Evolutionary conservation across 2,888 invertebrate species (phyloP), one percentile per base, ranked within the genome.

Genomic region (Trisateles emortualis): DNA sequence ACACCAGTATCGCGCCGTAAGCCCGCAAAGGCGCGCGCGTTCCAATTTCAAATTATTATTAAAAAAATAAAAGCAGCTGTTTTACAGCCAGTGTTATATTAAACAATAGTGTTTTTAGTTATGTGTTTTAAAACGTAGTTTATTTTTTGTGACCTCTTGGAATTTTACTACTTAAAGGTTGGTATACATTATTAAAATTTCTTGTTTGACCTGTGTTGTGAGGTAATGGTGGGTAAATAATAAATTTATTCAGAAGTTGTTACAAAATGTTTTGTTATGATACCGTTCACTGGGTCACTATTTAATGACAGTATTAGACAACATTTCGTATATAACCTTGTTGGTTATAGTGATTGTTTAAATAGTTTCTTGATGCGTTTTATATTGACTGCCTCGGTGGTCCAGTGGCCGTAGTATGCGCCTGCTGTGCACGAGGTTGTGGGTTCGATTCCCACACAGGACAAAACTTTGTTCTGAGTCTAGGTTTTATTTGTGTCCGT

Each of bases 1-100:
- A 43, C 41, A 75, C 61, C 82, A 90, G 91, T 91, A 79, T 66
- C 74, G 84, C 79, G 83, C 68, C 52, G 76, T 63, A 58, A 56
- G 72, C 64, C 74, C 54, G 78, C 79, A 84, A 78, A 67, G 56
- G 74, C 83, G 87, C 83, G 82, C 86, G 87, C 74, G 74, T 86
- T 74, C 55, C 52, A 57, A 62, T 74, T 77, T 68, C 53, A 64
- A 75, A 73, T 59, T 65, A 52, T 43, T 66, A 68, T 59, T 60
- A 56, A 52, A 56, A 65, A 62, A 61, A 55, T 55, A 45, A 52
- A 45, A 53, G 56, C 45, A 48, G 44, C 44, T 46, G 36, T 24
- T 44, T 55, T 44, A 38, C 11, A 38, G 42, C 44, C 47, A 62
- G 69, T 72, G 69, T 52, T 69, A 43, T 61, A 38, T 51, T 59